Percentiles rank a stretch among this genome's conserved stretches.
Evolutionary conservation across 2,113 vertebrate genomes (phyloP).

Genomic region (Nothoprocta pentlandii): DNA sequence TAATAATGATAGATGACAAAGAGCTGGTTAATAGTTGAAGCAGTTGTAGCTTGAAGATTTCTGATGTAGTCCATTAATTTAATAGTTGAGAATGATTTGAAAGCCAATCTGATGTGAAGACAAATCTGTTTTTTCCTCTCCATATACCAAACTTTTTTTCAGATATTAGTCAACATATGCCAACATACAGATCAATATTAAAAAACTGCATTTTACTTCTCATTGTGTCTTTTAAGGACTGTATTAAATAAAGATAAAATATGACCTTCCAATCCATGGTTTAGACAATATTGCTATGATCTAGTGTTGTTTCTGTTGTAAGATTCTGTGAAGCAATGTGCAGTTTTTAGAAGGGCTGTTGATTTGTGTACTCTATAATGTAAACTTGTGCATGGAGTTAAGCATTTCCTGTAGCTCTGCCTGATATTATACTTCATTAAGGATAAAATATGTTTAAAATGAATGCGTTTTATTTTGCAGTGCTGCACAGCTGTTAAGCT

Average conservation of each 20-base stretch:
- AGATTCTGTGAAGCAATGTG: not conserved
- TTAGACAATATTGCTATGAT: not conserved
- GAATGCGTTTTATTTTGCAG: constrained; percentile 72
- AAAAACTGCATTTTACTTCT: not conserved
- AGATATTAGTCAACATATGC: not conserved
- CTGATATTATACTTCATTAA: not conserved
- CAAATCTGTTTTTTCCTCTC: not conserved
- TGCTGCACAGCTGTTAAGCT: constrained; percentile 95
- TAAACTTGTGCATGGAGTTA: not conserved
- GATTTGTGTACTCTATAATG: not conserved
- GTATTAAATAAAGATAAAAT: not conserved
- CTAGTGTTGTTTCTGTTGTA: not conserved
- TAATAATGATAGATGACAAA: not conserved
- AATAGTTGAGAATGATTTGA: not conserved
- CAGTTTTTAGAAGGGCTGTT: not conserved
- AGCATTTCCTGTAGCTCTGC: not conserved
- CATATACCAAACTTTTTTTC: not conserved
- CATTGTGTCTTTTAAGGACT: not conserved
- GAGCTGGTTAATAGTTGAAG: not conserved
- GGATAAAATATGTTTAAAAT: not conserved
- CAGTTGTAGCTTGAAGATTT: not conserved
- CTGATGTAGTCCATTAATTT: not conserved
- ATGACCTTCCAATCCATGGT: not conserved
- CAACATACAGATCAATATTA: not conserved
- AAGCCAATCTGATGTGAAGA: not conserved